A percentile compares a stretch with the other conserved stretches of the same genome.
phyloP scores from a whole-genome alignment of 2,797 vertebrate species.

The Premnoplex brunnescens region DNA sequence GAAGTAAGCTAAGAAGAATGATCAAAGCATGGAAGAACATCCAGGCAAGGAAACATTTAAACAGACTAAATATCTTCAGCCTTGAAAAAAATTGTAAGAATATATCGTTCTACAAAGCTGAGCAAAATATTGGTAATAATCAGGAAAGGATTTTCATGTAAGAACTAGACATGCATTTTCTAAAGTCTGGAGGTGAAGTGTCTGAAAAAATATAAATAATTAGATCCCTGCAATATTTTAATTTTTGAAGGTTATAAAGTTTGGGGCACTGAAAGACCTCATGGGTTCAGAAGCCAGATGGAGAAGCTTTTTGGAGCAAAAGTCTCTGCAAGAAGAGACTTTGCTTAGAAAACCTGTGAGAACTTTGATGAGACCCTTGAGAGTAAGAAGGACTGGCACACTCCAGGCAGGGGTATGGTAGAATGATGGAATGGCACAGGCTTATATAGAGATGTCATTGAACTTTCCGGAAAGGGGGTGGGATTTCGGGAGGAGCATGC shows the following conservation, averaged over 20 bases:
- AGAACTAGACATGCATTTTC: background rate
- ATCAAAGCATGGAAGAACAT: background rate
- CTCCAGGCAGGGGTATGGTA: no score
- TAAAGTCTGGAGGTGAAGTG: background rate
- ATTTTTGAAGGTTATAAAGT: background rate
- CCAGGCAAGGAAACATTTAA: background rate
- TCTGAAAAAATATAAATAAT: rapidly evolving
- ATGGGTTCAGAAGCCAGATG: background rate
- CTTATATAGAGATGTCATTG: no score
- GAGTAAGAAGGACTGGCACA: no score
- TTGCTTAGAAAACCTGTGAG: background rate
- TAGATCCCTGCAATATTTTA: background rate
- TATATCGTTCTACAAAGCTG: background rate
- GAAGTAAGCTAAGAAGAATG: background rate
- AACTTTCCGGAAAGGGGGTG: no score
- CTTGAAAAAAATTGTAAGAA: background rate
- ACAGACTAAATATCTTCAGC: background rate
- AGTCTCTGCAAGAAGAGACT: background rate
- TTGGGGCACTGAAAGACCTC: background rate
- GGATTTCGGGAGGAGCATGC: no score
- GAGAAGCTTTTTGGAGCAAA: background rate
- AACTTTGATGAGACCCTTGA: background rate
- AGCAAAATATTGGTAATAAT: background rate
- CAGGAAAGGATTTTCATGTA: background rate
- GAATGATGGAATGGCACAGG: no score